phyloP scores from a whole-genome alignment of 2,888 invertebrate species.

The Tetanocera ferruginea region DNA sequence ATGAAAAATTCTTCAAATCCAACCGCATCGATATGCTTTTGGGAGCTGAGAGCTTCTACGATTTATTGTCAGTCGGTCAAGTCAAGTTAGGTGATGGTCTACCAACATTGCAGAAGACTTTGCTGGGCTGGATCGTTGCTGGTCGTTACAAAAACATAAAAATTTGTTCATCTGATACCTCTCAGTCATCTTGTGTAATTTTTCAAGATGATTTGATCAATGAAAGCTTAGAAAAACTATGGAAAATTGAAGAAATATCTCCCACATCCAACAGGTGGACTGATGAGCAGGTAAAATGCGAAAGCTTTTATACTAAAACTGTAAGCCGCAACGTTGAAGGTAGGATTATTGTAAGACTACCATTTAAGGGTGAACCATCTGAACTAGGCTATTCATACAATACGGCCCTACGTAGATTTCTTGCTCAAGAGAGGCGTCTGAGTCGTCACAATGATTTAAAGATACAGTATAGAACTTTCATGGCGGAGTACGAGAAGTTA shows the following conservation, averaged over 20 bases:
- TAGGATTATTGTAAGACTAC: too few relatives aligned
- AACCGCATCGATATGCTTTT: neutral
- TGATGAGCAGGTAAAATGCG: too few relatives aligned
- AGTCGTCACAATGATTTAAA: neutral
- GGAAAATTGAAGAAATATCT: too few relatives aligned
- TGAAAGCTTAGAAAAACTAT: too few relatives aligned
- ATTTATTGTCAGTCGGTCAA: neutral
- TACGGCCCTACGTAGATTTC: neutral
- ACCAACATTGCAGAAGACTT: neutral
- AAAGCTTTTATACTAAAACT: too few relatives aligned
- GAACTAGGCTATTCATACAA: neutral
- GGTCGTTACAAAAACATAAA: neutral
- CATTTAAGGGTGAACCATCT: too few relatives aligned
- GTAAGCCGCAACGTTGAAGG: too few relatives aligned
- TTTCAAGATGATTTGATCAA: too few relatives aligned
- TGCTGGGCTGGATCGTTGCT: rapidly evolving
- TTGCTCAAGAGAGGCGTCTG: neutral
- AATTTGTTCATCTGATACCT: neutral
- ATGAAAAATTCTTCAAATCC: neutral
- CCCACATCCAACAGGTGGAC: too few relatives aligned
- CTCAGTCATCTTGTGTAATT: too few relatives aligned
- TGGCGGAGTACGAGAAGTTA: neutral
- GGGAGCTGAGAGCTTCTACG: neutral
- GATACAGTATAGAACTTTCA: neutral
- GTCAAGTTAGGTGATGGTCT: neutral